A percentile compares a stretch with the other conserved stretches of the same genome.
phyloP scores from a whole-genome alignment of 1,140 invertebrate genomes.

The Druon quercuslanigerum region DNA sequence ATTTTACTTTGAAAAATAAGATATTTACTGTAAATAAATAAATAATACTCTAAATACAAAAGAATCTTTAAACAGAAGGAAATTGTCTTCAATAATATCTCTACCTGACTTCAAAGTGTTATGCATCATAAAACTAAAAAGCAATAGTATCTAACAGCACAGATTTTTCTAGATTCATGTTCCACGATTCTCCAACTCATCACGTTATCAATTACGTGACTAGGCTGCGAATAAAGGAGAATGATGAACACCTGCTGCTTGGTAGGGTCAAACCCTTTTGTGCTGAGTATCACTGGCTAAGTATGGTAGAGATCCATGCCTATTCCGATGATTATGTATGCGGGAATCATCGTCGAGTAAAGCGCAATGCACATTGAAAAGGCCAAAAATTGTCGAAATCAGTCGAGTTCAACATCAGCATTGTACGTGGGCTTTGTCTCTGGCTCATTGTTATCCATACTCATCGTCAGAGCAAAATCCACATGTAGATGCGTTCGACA shows the following conservation, averaged over 20 bases:
- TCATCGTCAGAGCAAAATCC: constrained; percentile 33
- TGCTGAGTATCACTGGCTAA: constrained; percentile 47
- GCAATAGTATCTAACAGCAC: too few species aligned
- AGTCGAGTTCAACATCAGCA: constrained; percentile 75
- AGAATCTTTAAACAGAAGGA: too few species aligned
- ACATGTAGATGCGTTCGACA: constrained; percentile 40
- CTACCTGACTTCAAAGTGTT: too few species aligned
- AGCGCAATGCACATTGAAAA: constrained; percentile 68
- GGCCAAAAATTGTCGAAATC: constrained; percentile 75
- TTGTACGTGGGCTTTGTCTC: constrained; percentile 74
- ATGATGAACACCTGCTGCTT: background rate
- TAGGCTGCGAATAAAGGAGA: background rate
- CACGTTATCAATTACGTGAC: background rate
- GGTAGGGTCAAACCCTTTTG: background rate
- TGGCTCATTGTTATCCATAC: constrained; percentile 72
- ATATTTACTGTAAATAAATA: too few species aligned
- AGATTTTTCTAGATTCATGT: too few species aligned
- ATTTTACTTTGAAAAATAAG: too few species aligned
- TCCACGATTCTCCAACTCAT: background rate
- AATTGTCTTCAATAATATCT: too few species aligned
- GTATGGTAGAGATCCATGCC: constrained; percentile 34
- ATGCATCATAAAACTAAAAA: too few species aligned
- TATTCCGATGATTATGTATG: constrained; percentile 72
- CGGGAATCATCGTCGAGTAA: constrained; percentile 72
- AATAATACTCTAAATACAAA: too few species aligned